Base-by-base conservation (phyloP, 1,140 invertebrate genomes). In the Zaprionus lachaisei region DNA sequence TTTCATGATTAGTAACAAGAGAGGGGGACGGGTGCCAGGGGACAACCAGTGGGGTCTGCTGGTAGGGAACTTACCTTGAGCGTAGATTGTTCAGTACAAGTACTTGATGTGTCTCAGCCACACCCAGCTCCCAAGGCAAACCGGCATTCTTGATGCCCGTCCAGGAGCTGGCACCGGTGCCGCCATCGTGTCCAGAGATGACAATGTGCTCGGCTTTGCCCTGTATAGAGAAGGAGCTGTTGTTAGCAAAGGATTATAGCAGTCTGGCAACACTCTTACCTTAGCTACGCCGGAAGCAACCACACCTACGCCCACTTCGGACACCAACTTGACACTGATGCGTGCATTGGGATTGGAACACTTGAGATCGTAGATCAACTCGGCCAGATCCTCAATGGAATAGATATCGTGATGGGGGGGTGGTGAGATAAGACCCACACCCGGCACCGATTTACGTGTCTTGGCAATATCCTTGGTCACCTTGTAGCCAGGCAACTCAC, bases 391-490 rank as follows among this genome's bases (percentile, higher is more conserved):
- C 94, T 99, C 99, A 91, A 99, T 99, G 38, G 98, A 99, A 94
- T 99, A 99, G 93, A 99, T 99, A 92, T 99, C 99, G 93, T 99
- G 99, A 94, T 99, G 99, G 6, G 99, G 99, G 6, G 99, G 99
- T 37, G 99, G 99, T 1, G 98, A 99, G 91, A 99, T 99, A 1
- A 99, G 94, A 60, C 99, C 99, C n/a, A 99, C 99, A 7, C 98
- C 98, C 6, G 98, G 95, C 3, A 99, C 98, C 0, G 98, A 99
- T 93, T 99, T 98, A 58, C 99, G 95, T 2, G 98, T 99, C 69
- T 96, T 95, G 6, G 99, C 99, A 92, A 99, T 99, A 60, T 99
- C 98, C 86, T 97, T 96, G 0, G 98, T 98, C 7, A 99, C 98
- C 95, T 95, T 95, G 80, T 95, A 94, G 5, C 94, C 94, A 1